A percentile compares a stretch with the other conserved stretches of the same genome.
Evolutionary conservation across 37 sponge, comb jelly and placozoan species (phyloP).

Genomic region (Lycopodina hypogea): DNA sequence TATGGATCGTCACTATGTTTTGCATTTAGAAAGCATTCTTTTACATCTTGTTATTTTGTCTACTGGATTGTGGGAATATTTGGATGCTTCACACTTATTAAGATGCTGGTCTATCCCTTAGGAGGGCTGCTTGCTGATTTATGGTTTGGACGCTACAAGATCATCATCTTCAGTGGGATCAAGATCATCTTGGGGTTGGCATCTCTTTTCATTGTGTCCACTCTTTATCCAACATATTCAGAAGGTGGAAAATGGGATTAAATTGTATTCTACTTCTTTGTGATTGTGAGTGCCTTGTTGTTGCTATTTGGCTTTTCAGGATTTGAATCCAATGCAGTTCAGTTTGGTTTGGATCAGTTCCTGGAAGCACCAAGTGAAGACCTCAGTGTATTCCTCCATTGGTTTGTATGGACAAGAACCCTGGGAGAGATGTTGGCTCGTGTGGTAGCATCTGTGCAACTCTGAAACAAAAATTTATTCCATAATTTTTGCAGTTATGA

Average conservation of each 20-base stretch:
- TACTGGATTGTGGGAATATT: background rate
- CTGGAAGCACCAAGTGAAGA: slow-evolving; percentile 9
- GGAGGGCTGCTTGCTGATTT: background rate
- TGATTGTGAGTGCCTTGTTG: background rate
- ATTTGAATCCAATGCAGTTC: slow-evolving; percentile 6
- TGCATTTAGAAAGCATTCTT: background rate
- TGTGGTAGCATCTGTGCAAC: background rate
- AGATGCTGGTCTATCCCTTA: slow-evolving; percentile 4
- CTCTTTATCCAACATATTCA: too few species aligned
- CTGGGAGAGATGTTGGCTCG: background rate
- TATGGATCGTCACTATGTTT: too few species aligned
- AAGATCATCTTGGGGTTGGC: background rate
- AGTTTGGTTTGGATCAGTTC: slow-evolving; percentile 21
- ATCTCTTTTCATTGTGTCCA: background rate
- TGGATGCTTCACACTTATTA: too few species aligned
- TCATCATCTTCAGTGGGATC: background rate
- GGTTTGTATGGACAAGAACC: background rate
- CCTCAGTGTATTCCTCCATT: slow-evolving; percentile 14
- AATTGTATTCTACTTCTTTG: too few species aligned
- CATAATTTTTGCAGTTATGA: background rate
- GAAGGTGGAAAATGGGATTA: too few species aligned
- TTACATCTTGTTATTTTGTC: background rate
- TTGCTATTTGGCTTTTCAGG: background rate
- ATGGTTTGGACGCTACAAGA: slow-evolving; percentile 1
- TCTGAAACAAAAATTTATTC: background rate